Evolutionary conservation across 2,888 invertebrate species (phyloP).

Genomic region (Cheilosia vernalis): DNA sequence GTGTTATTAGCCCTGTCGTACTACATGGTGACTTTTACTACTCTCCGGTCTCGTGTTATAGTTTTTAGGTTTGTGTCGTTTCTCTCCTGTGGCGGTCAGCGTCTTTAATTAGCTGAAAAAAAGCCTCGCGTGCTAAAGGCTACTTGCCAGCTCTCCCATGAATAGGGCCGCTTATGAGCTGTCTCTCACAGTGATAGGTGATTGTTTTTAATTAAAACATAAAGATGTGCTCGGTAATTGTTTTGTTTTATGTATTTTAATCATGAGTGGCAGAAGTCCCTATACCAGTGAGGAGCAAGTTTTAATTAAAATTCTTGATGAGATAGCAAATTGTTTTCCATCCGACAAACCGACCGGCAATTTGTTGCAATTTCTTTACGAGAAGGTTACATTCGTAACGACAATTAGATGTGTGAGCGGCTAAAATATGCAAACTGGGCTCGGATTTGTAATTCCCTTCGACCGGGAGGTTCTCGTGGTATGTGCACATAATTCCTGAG

Average conservation of each 20-base stretch:
- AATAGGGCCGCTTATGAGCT: neutral
- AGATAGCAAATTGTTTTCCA: constrained; percentile 21
- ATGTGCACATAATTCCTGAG: neutral
- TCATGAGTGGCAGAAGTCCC: constrained; percentile 20
- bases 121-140: constrained; percentile 42
- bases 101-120: constrained; percentile 45
- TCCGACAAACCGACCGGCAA: neutral
- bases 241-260: constrained; percentile 23
- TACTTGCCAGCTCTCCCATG: neutral
- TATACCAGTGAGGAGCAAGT: neutral
- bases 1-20: constrained; percentile 36
- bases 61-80: constrained; percentile 43
- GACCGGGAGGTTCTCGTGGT: neutral
- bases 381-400: constrained; percentile 3
- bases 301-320: constrained; percentile 46
- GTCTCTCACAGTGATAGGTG: constrained; percentile 36
- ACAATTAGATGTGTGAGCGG: neutral
- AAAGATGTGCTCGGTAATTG: constrained; percentile 28
- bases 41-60: constrained; percentile 38
- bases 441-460: constrained; percentile 2
- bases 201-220: constrained; percentile 61
- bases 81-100: constrained; percentile 7
- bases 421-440: constrained; percentile 10
- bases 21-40: constrained; percentile 36
- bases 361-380: constrained; percentile 10